These are phyloP conservation scores for Corythoichthys haematopterus DNA, from an alignment of 2,113 vertebrate genomes.

Conservation along the genomic window DNA sequence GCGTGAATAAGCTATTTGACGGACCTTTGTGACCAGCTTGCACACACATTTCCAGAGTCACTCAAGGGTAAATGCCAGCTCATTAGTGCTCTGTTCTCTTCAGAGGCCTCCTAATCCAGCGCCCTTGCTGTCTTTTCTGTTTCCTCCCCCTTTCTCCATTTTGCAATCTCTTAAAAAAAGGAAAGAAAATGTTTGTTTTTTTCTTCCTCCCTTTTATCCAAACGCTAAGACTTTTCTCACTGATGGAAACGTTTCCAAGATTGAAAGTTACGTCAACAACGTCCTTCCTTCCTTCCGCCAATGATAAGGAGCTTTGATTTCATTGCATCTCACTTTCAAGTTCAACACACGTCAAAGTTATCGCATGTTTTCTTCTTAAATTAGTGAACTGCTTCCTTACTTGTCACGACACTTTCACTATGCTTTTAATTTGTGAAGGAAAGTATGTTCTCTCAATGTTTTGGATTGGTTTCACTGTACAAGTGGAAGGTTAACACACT, in stretches of 20 bases:
- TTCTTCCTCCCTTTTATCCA: neutral
- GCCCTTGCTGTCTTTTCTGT: conserved; percentile 40
- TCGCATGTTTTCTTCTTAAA: neutral
- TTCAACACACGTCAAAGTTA: neutral
- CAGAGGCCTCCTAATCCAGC: conserved; percentile 60
- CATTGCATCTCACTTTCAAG: neutral
- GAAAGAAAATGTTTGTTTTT: conserved; percentile 8
- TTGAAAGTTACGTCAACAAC: neutral
- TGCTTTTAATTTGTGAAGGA: neutral
- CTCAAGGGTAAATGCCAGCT: conserved; percentile 61
- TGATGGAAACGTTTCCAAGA: conserved; percentile 5
- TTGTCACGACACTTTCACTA: neutral
- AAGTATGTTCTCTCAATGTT: neutral
- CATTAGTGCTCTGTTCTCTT: conserved; percentile 59
- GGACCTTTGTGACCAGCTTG: neutral
- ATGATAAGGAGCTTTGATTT: conserved; percentile 1
- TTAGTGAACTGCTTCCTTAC: neutral
- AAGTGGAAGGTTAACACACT: neutral
- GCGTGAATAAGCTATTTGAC: neutral
- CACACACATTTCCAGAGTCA: conserved; percentile 23
- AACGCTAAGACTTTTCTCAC: conserved; percentile 14
- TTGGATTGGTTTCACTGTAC: neutral
- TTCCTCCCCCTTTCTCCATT: neutral
- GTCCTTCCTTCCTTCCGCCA: neutral
- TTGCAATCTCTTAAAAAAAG: neutral